These are phyloP conservation scores for Gadus macrocephalus DNA, from an alignment of 2,113 vertebrate species.

Conservation along the genomic window DNA sequence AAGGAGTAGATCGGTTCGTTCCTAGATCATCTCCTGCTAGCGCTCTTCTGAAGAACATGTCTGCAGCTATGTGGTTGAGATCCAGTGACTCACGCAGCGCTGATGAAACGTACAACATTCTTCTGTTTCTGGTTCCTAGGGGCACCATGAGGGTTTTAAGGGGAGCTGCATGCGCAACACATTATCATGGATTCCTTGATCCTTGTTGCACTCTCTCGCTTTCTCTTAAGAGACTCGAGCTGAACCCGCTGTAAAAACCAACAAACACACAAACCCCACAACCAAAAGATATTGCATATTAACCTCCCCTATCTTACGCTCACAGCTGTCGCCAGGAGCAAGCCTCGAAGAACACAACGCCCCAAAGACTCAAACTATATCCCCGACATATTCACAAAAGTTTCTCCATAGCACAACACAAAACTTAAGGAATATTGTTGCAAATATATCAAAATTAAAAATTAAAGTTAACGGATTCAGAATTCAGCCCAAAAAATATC, in stretches of 20 bases:
- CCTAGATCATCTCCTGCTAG: too few species aligned
- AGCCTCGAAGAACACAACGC: too few species aligned
- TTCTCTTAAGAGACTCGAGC: slow-evolving; percentile 7
- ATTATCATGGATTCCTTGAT: slow-evolving; percentile 28
- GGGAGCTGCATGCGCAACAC: slow-evolving; percentile 44
- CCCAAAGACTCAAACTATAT: too few species aligned
- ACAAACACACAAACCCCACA: neutral
- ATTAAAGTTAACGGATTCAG: too few species aligned
- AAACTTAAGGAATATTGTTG: too few species aligned
- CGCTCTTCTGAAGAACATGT: neutral
- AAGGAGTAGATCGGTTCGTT: too few species aligned
- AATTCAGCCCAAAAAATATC: too few species aligned
- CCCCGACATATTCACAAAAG: too few species aligned
- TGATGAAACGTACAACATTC: slow-evolving; percentile 12
- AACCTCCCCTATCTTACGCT: neutral
- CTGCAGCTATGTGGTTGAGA: neutral
- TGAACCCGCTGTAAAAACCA: neutral
- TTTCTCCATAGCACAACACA: too few species aligned
- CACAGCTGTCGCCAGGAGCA: too few species aligned
- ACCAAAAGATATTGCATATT: neutral
- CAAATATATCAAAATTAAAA: too few species aligned
- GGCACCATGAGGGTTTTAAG: slow-evolving; percentile 21
- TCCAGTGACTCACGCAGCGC: slow-evolving; percentile 8
- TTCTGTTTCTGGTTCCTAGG: slow-evolving; percentile 18
- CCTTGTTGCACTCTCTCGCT: slow-evolving; percentile 8